These are phyloP conservation scores for Scomber scombrus DNA, from an alignment of 2,113 vertebrate species.

Conservation along the genomic window DNA sequence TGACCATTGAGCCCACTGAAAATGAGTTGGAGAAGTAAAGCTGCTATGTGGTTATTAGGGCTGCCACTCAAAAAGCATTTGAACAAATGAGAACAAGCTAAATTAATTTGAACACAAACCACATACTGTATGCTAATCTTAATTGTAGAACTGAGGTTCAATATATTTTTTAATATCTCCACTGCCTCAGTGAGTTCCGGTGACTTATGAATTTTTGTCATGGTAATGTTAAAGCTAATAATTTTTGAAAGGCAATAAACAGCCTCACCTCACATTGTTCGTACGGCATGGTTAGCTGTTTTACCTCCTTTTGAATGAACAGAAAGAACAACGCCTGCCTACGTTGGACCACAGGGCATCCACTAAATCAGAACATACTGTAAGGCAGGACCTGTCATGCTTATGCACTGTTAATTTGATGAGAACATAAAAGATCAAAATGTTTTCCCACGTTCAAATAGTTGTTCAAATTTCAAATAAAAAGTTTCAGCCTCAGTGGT, in stretches of 20 bases:
- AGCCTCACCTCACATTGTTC: neutral
- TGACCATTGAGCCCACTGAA: slow-evolving; percentile 6
- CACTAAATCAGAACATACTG: too few relatives aligned
- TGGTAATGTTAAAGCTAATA: slow-evolving; percentile 17
- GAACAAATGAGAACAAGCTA: slow-evolving; percentile 5
- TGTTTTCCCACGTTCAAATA: too few relatives aligned
- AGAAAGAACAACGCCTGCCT: neutral
- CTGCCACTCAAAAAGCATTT: slow-evolving; percentile 7
- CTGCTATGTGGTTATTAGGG: neutral
- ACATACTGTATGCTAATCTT: neutral
- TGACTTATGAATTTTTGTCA: slow-evolving; percentile 33
- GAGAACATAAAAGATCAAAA: too few relatives aligned
- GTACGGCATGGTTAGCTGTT: too few relatives aligned
- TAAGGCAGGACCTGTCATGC: too few relatives aligned
- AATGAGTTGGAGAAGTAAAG: slow-evolving; percentile 6
- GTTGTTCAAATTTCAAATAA: too few relatives aligned
- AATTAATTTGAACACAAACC: neutral
- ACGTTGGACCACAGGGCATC: too few relatives aligned
- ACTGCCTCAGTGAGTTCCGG: neutral
- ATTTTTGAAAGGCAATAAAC: neutral
- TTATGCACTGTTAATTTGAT: too few relatives aligned
- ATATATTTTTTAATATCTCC: neutral
- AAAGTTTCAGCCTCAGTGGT: too few relatives aligned
- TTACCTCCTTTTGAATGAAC: neutral
- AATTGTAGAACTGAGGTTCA: neutral